Conservation (phyloP, 2,888 invertebrate species). For the Heliconius hortense region DNA sequence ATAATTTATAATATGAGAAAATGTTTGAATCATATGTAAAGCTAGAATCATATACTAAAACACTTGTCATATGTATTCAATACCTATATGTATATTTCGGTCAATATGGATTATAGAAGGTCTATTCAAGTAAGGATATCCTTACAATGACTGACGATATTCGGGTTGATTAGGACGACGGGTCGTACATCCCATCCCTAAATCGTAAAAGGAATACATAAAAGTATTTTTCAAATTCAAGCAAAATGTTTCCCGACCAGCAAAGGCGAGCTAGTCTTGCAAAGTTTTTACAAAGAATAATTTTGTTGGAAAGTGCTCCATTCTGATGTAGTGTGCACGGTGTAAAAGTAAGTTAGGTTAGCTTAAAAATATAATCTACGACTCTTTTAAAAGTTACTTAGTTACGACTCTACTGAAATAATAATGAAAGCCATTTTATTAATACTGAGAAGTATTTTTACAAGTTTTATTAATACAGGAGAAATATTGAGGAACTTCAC, state of each 20-base stretch:
- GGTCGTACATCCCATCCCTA: constrained; percentile 23
- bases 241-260: constrained; percentile 10
- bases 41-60: too few species aligned
- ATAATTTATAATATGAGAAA: too few species aligned
- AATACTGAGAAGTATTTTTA: too few species aligned
- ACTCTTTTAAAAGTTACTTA: not conserved
- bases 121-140: constrained; percentile 24
- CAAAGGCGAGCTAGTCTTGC: constrained; percentile 2
- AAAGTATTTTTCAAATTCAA: constrained; percentile 24
- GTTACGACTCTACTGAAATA: too few species aligned
- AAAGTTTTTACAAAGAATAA: constrained; percentile 19
- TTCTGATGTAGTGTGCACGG: constrained; percentile 3
- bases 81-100: constrained; percentile 11
- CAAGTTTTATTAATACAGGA: too few species aligned
- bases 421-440: too few species aligned
- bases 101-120: not conserved
- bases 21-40: too few species aligned
- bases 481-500: too few species aligned
- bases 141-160: constrained; percentile 25
- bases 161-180: constrained; percentile 24
- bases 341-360: not conserved
- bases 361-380: constrained; percentile 11
- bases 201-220: constrained; percentile 30
- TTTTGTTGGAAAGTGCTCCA: constrained; percentile 15
- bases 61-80: too few species aligned